Conservation (phyloP, 2,888 invertebrate genomes). For the Podabrus alpinus region DNA sequence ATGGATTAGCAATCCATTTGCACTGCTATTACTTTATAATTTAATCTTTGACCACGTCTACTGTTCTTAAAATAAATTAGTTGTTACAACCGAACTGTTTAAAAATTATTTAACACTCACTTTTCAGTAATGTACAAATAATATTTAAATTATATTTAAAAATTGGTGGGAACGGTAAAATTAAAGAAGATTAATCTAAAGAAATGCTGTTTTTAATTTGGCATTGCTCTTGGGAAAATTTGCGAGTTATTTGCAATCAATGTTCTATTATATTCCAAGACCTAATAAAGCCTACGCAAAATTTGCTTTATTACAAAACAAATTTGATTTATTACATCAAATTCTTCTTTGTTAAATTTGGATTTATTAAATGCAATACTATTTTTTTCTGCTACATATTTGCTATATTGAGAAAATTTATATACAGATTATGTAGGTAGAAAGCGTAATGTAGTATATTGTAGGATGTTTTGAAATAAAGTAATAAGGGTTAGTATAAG, state of each 20-base stretch:
- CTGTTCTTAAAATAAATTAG: not conserved
- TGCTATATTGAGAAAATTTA: no score
- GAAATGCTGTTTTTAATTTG: not conserved
- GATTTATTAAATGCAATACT: not conserved
- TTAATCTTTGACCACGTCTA: slow-evolving; percentile 34
- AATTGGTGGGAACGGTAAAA: not conserved
- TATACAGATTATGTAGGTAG: no score
- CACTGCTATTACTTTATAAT: slow-evolving; percentile 42
- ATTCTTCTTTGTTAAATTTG: not conserved
- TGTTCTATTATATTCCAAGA: not conserved
- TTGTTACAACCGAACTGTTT: not conserved
- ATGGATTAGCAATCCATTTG: slow-evolving; percentile 42
- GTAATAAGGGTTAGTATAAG: no score
- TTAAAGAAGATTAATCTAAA: not conserved
- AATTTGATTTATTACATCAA: not conserved
- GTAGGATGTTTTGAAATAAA: no score
- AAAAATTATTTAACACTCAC: not conserved
- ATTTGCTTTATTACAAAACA: not conserved
- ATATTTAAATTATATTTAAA: not conserved
- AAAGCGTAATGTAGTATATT: no score
- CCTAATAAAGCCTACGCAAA: not conserved
- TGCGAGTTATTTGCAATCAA: not conserved
- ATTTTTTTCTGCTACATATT: not conserved
- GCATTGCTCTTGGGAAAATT: not conserved
- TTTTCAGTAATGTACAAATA: not conserved